Evolutionary conservation across 2,113 vertebrate genomes (phyloP).

Genomic region (Ophiodon elongatus): DNA sequence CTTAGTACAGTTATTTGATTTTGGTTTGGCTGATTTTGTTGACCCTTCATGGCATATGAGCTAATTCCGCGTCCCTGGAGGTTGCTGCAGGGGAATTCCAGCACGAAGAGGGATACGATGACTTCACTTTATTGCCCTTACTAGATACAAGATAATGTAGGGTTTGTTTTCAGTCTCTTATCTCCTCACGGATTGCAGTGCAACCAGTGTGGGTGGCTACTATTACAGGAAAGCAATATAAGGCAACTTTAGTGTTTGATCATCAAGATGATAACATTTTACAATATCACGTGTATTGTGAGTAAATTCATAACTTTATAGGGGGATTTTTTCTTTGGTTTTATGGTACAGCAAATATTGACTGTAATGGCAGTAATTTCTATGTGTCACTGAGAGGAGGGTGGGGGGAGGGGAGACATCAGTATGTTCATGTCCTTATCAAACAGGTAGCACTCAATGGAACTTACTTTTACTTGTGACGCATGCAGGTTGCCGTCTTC

Average conservation of each 20-base stretch:
- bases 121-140: not conserved
- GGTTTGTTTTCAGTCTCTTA: not conserved
- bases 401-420: not conserved
- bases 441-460: not conserved
- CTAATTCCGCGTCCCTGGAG: not conserved
- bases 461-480: not conserved
- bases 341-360: not conserved
- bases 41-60: not conserved
- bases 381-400: not conserved
- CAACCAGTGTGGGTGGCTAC: not conserved
- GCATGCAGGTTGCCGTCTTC: not conserved
- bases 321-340: not conserved
- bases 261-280: not conserved
- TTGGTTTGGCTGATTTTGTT: not conserved
- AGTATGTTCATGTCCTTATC: not conserved
- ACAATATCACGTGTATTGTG: not conserved
- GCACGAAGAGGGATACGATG: not conserved
- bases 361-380: not conserved
- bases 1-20: not conserved
- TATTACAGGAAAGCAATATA: not conserved
- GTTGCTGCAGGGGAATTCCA: slow-evolving; percentile 3
- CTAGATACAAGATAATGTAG: not conserved
- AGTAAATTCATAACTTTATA: not conserved
- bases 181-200: not conserved
- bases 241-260: not conserved